A percentile compares a stretch with the other conserved stretches of the same genome.
These are phyloP conservation scores for Idris sp. DNA, from an alignment of 1,140 invertebrate species.

Conservation along the genomic window DNA sequence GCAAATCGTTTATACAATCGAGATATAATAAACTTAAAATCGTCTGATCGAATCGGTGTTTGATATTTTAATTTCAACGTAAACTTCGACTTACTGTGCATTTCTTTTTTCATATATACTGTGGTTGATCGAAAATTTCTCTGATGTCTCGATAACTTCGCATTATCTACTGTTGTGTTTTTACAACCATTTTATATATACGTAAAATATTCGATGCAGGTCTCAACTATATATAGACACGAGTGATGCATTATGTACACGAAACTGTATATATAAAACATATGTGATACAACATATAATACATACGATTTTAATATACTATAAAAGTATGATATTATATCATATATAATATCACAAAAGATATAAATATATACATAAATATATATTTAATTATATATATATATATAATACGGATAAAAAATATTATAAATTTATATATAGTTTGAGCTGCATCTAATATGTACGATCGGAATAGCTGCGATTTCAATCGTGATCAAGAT, in stretches of 20 bases:
- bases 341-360: slow-evolving; percentile 57
- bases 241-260: slow-evolving; percentile 56
- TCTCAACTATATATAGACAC: slow-evolving; percentile 50
- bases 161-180: slow-evolving; percentile 36
- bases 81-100: slow-evolving; percentile 9
- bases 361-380: slow-evolving; percentile 52
- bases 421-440: slow-evolving; percentile 56
- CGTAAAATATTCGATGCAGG: slow-evolving; percentile 53
- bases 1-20: slow-evolving; percentile 19
- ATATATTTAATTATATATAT: slow-evolving; percentile 47
- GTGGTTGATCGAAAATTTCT: slow-evolving; percentile 10
- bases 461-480: slow-evolving; percentile 56
- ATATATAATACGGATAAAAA: slow-evolving; percentile 50
- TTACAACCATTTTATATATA: slow-evolving; percentile 40
- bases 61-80: slow-evolving; percentile 26
- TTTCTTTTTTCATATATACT: slow-evolving; percentile 16
- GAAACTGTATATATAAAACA: slow-evolving; percentile 62
- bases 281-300: slow-evolving; percentile 62
- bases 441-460: slow-evolving; percentile 57
- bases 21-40: too few species aligned
- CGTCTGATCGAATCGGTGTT: slow-evolving; percentile 28
- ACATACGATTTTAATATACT: slow-evolving; percentile 54
- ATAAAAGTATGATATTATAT: slow-evolving; percentile 59
- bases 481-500: slow-evolving; percentile 76
- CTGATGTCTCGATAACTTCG: slow-evolving; percentile 11